These are phyloP conservation scores for Leptopilina myrica DNA, from an alignment of 2,888 invertebrate genomes.

Conservation along the genomic window DNA sequence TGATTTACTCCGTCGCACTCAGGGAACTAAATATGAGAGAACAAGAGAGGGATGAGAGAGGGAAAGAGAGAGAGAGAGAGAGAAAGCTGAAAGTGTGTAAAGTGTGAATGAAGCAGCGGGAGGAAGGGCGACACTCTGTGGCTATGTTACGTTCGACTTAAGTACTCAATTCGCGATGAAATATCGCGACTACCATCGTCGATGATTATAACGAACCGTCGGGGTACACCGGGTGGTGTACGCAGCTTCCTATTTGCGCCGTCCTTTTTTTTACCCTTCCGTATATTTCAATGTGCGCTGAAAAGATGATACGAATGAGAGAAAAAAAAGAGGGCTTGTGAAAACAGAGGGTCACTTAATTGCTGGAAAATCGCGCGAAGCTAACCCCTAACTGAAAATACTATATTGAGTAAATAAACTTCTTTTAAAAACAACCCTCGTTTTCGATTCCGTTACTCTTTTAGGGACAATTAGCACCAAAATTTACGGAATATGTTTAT, in stretches of 20 bases:
- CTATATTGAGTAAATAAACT: slow-evolving; percentile 31
- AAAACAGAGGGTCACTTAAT: slow-evolving; percentile 52
- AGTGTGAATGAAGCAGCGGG: slow-evolving; percentile 50
- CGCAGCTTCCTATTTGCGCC: slow-evolving; percentile 65
- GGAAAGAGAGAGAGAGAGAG: slow-evolving; percentile 42
- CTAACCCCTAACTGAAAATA: slow-evolving; percentile 38
- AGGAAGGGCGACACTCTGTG: slow-evolving; percentile 61
- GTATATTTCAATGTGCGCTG: slow-evolving; percentile 49
- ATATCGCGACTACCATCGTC: slow-evolving; percentile 66
- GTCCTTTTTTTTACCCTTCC: slow-evolving; percentile 47
- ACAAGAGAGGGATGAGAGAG: background rate
- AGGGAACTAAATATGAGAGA: slow-evolving; percentile 39
- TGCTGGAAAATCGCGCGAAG: slow-evolving; percentile 51
- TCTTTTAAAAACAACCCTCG: background rate
- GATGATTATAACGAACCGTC: slow-evolving; percentile 67
- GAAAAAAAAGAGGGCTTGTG: slow-evolving; percentile 43
- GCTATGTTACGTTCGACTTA: slow-evolving; percentile 67
- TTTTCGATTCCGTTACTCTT: background rate
- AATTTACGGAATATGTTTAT: background rate
- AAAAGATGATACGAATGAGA: slow-evolving; percentile 44
- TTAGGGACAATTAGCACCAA: background rate
- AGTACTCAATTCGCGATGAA: slow-evolving; percentile 71
- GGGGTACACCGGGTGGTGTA: slow-evolving; percentile 64
- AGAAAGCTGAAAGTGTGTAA: slow-evolving; percentile 10
- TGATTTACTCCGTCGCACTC: slow-evolving; percentile 68